A percentile compares a stretch with the other conserved stretches of the same genome.
phyloP scores from a whole-genome alignment of 2,797 vertebrate genomes.

The Enteromius mattozi region DNA sequence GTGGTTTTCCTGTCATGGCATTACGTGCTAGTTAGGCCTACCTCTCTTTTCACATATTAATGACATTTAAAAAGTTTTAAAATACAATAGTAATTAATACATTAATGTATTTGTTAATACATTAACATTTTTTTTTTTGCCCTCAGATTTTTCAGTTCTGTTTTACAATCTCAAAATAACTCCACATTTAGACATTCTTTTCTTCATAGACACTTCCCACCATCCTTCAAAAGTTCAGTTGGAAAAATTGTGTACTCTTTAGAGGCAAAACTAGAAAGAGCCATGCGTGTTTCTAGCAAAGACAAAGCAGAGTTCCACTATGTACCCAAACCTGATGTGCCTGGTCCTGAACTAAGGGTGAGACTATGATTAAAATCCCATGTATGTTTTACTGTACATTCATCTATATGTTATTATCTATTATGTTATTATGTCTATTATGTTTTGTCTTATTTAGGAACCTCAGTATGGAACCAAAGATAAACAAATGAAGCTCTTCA shows the following conservation, averaged over 20 bases:
- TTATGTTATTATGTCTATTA: background rate
- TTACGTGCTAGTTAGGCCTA: background rate
- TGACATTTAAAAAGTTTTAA: background rate
- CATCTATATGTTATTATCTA: background rate
- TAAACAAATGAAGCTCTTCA: slow-evolving; percentile 72
- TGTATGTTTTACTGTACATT: too few relatives aligned
- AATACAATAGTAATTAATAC: background rate
- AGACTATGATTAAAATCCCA: background rate
- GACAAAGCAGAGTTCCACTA: slow-evolving; percentile 67
- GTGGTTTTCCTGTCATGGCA: background rate
- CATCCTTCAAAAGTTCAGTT: slow-evolving; percentile 63
- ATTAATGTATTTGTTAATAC: too few relatives aligned
- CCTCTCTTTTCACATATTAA: background rate
- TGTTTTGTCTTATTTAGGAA: slow-evolving; percentile 62
- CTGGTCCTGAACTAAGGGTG: slow-evolving; percentile 56
- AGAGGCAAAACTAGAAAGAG: slow-evolving; percentile 71
- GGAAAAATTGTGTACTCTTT: slow-evolving; percentile 74
- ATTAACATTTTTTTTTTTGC: too few relatives aligned
- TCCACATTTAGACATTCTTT: background rate
- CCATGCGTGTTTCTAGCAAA: slow-evolving; percentile 70
- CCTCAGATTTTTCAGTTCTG: background rate
- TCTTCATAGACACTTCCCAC: slow-evolving; percentile 68
- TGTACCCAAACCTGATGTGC: slow-evolving; percentile 52
- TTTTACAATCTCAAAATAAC: background rate
- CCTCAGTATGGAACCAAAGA: slow-evolving; percentile 73